These are phyloP conservation scores for Mongoloraphidia duomilia DNA, from an alignment of 2,888 invertebrate species.

Conservation along the genomic window DNA sequence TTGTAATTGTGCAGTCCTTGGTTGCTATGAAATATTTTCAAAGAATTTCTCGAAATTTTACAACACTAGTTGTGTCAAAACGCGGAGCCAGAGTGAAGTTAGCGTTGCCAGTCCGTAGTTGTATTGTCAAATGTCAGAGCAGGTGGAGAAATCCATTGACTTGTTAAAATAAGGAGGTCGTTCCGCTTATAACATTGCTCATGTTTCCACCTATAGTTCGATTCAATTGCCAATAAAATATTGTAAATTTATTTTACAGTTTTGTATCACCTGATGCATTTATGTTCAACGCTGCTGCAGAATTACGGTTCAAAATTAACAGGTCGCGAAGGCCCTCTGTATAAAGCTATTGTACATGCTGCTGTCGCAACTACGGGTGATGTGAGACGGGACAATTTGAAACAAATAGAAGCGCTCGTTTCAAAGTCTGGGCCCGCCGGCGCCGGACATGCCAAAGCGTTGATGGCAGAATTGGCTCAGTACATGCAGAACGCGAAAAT, in stretches of 20 bases:
- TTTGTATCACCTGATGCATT: slow-evolving; percentile 51
- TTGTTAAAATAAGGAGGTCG: too few species aligned
- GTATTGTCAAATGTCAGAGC: background rate
- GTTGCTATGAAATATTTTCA: too few species aligned
- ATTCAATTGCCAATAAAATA: too few species aligned
- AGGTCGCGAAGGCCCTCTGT: slow-evolving; percentile 49
- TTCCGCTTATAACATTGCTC: too few species aligned
- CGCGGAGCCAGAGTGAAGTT: too few species aligned
- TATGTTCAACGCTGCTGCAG: slow-evolving; percentile 56
- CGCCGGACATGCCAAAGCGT: slow-evolving; percentile 42
- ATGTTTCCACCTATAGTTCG: too few species aligned
- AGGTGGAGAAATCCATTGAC: too few species aligned
- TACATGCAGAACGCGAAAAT: slow-evolving; percentile 48
- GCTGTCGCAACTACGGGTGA: slow-evolving; percentile 45
- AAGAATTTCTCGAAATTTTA: too few species aligned
- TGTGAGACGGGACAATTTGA: slow-evolving; percentile 46
- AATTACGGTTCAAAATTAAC: slow-evolving; percentile 53
- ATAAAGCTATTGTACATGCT: slow-evolving; percentile 55
- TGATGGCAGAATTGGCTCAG: slow-evolving; percentile 50
- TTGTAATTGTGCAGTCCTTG: background rate
- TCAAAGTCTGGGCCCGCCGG: slow-evolving; percentile 36
- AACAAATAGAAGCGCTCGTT: slow-evolving; percentile 45
- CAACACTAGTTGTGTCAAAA: too few species aligned
- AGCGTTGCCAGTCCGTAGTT: too few species aligned
- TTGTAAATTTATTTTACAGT: slow-evolving; percentile 28